Base-by-base conservation (phyloP, 2,888 invertebrate genomes). In the Liposcelis brunnea region DNA sequence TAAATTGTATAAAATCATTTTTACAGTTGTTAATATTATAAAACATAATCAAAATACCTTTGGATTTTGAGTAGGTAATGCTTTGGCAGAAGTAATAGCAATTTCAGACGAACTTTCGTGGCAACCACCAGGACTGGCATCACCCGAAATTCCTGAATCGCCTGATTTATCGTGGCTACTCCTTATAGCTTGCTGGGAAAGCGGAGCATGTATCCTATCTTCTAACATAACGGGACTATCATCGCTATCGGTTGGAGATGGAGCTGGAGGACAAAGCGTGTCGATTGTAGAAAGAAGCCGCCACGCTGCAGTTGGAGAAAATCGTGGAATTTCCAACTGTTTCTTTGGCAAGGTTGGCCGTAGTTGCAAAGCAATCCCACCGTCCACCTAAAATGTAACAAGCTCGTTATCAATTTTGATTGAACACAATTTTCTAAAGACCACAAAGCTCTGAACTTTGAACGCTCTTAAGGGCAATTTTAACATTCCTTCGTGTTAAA, bases 281-380 rank as follows among this genome's bases (percentile, higher is more conserved):
- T 49, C 2, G 47, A 77, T 58, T 1, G 70, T 66, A 5, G 77
- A 75, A 3, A 83, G 67, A 42, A 80, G 74, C 49, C 79, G 71
- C 87, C 87, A 87, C 0, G 86, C 86, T 0, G 82, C 77, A 0
- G 80, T 75, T 0, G 87, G 86, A 2, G 84, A 85, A 64, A 87
- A 87, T 47, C 81, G 65, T 0, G 85, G 82, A 44, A 82, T 75
- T 51, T 80, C 76, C 21, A 78, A 68, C 55, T 78, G 79, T 51
- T 83, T 79, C 58, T 82, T 80, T 1, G 86, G 86, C 50, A 86
- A 58, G 1, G 80, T 84, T 0, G 86, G 85, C 0, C 84, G 70
- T 47, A 86, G 63, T 48, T 79, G 74, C 44, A 86, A 62, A 18
- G 79, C 76, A 45, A 85, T 78, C 45, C 56, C 55, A 45, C 59